A percentile compares a stretch with the other conserved stretches of the same genome.
Conservation (phyloP, 1,140 invertebrate species). For the Delia radicum region DNA sequence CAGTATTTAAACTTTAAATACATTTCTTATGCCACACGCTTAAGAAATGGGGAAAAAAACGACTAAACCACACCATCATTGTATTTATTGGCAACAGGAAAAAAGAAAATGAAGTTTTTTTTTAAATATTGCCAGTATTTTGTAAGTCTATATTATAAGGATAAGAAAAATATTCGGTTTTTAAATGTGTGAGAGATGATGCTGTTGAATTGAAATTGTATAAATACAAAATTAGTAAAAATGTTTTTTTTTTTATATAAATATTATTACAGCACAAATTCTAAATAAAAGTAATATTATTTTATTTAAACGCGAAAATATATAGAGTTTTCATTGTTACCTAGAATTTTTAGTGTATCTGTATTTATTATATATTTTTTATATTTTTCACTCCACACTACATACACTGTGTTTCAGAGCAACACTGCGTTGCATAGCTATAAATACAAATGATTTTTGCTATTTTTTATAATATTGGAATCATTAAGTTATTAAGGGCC, state of each 20-base stretch:
- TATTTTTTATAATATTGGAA: no score
- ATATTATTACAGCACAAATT: not conserved
- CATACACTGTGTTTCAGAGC: not conserved
- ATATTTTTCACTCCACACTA: slow-evolving; percentile 7
- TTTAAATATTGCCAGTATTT: not conserved
- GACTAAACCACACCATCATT: not conserved
- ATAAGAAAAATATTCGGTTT: not conserved
- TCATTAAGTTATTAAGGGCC: no score
- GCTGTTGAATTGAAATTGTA: not conserved
- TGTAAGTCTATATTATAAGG: not conserved
- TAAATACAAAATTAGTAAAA: slow-evolving; percentile 25
- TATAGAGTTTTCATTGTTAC: slow-evolving; percentile 24
- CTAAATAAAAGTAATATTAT: not conserved
- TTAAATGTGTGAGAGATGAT: not conserved
- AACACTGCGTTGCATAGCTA: no score
- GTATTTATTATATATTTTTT: no score
- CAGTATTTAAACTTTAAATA: no score
- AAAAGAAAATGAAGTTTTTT: not conserved
- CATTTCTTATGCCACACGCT: no score
- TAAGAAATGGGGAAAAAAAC: no score
- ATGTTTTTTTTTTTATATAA: not conserved
- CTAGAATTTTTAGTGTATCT: slow-evolving; percentile 26
- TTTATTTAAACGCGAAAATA: not conserved
- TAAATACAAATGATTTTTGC: no score
- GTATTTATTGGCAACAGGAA: not conserved